phyloP scores from a whole-genome alignment of 2,113 vertebrate genomes.

The Solenodon paradoxus region DNA sequence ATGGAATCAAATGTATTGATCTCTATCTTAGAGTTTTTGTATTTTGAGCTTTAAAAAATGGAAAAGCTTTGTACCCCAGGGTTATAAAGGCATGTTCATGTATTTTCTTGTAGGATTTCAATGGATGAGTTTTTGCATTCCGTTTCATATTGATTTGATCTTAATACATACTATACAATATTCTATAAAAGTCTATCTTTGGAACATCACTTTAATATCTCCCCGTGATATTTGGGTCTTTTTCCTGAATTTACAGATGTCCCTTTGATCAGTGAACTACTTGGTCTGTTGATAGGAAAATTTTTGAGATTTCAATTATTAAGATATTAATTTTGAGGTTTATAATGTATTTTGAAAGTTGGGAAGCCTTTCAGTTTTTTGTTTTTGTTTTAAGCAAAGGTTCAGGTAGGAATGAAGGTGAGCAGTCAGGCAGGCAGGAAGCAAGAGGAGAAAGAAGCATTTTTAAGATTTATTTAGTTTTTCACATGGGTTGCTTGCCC shows the following conservation, averaged over 20 bases:
- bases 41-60: constrained; percentile 18
- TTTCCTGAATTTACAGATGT: not conserved
- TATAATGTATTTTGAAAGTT: not conserved
- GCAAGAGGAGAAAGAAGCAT: no score
- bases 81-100: not conserved
- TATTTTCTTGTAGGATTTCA: constrained; percentile 22
- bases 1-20: not conserved
- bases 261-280: not conserved
- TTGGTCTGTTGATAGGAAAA: not conserved
- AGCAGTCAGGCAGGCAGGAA: no score
- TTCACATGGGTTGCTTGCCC: no score
- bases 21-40: not conserved
- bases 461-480: no score
- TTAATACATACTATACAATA: not conserved
- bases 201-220: not conserved
- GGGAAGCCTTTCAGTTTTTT: not conserved
- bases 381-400: no score
- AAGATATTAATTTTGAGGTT: not conserved
- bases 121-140: not conserved
- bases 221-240: not conserved
- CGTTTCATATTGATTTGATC: not conserved
- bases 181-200: not conserved
- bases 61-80: not conserved
- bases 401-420: no score
- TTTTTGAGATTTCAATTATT: not conserved